phyloP scores from a whole-genome alignment of 30 jellyfish, hydroid and myxozoan species.

The Rhopilema esculentum region DNA sequence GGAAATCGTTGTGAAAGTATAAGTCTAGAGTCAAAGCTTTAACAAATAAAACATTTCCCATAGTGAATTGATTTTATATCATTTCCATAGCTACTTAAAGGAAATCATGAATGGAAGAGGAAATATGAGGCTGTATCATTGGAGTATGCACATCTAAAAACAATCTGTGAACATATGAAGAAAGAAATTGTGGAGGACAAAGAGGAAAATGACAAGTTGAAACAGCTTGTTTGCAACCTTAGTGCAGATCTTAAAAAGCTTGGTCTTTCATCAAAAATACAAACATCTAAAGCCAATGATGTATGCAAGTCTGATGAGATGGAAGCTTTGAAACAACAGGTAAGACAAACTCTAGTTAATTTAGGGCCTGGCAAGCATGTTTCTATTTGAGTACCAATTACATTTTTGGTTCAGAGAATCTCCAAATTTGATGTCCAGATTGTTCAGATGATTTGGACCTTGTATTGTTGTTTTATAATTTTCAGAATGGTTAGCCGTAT shows the following conservation, averaged over 20 bases:
- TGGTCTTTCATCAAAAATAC: not conserved
- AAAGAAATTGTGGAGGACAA: conserved; percentile 17
- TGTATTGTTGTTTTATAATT: too few species aligned
- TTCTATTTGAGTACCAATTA: too few species aligned
- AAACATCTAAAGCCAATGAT: not conserved
- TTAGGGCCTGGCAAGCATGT: not conserved
- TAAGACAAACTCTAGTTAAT: not conserved
- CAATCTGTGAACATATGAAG: conserved; percentile 14
- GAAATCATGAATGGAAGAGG: conserved; percentile 52
- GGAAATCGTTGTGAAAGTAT: too few species aligned
- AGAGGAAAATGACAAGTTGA: conserved; percentile 44
- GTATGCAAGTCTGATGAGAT: conserved; percentile 50
- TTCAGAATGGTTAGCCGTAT: too few species aligned
- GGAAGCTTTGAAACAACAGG: conserved; percentile 81
- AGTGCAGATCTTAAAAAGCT: conserved; percentile 36
- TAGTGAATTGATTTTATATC: too few species aligned
- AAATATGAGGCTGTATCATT: conserved; percentile 5
- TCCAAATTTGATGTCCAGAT: too few species aligned
- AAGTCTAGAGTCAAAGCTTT: too few species aligned
- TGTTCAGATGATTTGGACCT: too few species aligned
- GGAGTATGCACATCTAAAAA: conserved; percentile 21
- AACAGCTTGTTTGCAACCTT: conserved; percentile 16
- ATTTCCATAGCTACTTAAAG: conserved; percentile 37
- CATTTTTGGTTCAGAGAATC: too few species aligned
- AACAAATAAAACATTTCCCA: too few species aligned